These are phyloP conservation scores for Anorthoa munda DNA, from an alignment of 2,888 invertebrate genomes.

Conservation along the genomic window DNA sequence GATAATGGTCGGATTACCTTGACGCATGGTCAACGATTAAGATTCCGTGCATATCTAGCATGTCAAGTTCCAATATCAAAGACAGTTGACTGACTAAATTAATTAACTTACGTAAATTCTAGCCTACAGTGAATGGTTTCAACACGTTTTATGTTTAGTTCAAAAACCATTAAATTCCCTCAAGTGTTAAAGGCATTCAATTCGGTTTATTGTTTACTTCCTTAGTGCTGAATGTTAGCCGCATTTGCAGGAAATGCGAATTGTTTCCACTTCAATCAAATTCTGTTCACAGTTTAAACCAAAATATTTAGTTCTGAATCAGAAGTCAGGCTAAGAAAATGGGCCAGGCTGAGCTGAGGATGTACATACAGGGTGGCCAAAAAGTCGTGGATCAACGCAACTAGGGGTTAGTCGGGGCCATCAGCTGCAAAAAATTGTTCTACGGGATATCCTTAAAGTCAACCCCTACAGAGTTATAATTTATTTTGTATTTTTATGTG, in stretches of 20 bases:
- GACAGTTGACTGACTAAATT: constrained; percentile 4
- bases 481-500: too few species aligned
- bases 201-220: constrained; percentile 44
- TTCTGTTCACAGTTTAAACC: neutral
- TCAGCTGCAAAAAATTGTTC: too few species aligned
- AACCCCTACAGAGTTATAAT: too few species aligned
- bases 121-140: neutral
- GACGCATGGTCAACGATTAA: neutral
- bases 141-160: constrained; percentile 18
- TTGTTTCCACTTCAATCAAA: constrained; percentile 10
- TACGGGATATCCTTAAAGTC: too few species aligned
- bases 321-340: constrained; percentile 2
- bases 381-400: too few species aligned
- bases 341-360: neutral
- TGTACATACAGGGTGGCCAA: too few species aligned
- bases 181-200: constrained; percentile 28
- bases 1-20: neutral
- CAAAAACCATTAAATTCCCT: constrained; percentile 15
- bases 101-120: neutral
- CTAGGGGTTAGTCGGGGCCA: too few species aligned
- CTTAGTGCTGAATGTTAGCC: constrained; percentile 13
- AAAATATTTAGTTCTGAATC: neutral
- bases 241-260: constrained; percentile 12
- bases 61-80: neutral
- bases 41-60: neutral